These are phyloP conservation scores for Andrena fulva DNA, from an alignment of 2,888 invertebrate genomes.

Conservation along the genomic window DNA sequence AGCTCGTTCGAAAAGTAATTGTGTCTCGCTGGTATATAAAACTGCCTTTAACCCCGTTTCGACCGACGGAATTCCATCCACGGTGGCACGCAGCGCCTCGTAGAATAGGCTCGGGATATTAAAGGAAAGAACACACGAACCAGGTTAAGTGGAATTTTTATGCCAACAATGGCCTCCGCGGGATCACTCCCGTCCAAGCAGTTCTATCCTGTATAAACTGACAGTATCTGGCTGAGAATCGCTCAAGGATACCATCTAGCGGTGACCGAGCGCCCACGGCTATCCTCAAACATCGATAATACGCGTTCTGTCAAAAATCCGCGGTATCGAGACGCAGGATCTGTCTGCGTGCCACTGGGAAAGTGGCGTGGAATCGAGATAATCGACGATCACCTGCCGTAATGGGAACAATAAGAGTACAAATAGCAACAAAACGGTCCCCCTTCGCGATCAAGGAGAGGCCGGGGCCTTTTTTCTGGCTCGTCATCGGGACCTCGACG, in stretches of 20 bases:
- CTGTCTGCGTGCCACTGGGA: slow-evolving; percentile 10
- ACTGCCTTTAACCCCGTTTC: slow-evolving; percentile 36
- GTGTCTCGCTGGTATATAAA: slow-evolving; percentile 41
- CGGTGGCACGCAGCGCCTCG: slow-evolving; percentile 1
- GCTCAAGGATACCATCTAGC: not conserved
- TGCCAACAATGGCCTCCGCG: not conserved
- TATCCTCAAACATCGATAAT: not conserved
- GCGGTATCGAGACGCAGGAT: slow-evolving; percentile 19
- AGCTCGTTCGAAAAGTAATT: slow-evolving; percentile 52
- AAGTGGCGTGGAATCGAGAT: slow-evolving; percentile 43
- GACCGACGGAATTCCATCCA: slow-evolving; percentile 40
- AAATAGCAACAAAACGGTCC: slow-evolving; percentile 42
- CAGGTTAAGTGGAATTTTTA: slow-evolving; percentile 20
- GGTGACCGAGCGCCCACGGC: not conserved
- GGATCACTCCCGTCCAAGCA: not conserved
- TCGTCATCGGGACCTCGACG: slow-evolving; percentile 42
- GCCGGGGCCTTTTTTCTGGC: slow-evolving; percentile 5
- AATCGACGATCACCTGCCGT: slow-evolving; percentile 23
- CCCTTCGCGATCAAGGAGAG: slow-evolving; percentile 39
- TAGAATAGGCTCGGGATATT: slow-evolving; percentile 31
- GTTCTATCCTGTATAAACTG: not conserved
- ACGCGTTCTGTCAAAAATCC: slow-evolving; percentile 23
- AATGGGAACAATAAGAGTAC: slow-evolving; percentile 47
- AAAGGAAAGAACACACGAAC: slow-evolving; percentile 2
- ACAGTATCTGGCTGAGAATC: not conserved